Conservation (phyloP, 2,113 vertebrate genomes). For the Zapornia atra region DNA sequence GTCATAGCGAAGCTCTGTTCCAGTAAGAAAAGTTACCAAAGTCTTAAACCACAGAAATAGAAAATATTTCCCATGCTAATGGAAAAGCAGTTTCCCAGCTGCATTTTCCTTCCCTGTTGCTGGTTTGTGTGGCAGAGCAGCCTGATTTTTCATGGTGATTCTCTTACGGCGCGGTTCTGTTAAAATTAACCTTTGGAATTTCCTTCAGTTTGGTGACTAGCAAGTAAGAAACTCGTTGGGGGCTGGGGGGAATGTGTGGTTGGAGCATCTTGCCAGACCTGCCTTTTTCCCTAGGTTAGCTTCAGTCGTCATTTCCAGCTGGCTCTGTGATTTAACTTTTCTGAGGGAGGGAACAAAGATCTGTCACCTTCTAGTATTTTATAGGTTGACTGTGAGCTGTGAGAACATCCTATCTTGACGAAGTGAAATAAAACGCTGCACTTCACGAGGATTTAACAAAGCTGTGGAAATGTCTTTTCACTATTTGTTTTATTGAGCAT, state of each 20-base stretch:
- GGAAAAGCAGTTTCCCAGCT: conserved; percentile 14
- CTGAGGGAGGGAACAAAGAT: neutral
- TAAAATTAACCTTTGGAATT: conserved; percentile 60
- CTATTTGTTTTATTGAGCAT: neutral
- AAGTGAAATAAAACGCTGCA: neutral
- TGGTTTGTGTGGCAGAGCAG: conserved; percentile 23
- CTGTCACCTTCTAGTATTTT: neutral
- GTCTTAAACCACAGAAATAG: conserved; percentile 41
- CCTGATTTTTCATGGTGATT: conserved; percentile 46
- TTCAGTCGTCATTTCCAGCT: neutral
- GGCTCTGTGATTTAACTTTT: conserved; percentile 15
- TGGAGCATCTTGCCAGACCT: conserved; percentile 56
- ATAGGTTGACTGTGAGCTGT: neutral
- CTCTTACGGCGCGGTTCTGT: conserved; percentile 20
- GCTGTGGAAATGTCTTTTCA: neutral
- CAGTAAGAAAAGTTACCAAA: conserved; percentile 32
- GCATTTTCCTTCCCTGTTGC: conserved; percentile 29
- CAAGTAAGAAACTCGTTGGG: conserved; percentile 20
- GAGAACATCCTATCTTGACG: neutral
- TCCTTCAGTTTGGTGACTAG: conserved; percentile 58
- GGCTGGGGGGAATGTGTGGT: neutral
- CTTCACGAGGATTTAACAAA: neutral
- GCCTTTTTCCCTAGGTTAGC: neutral
- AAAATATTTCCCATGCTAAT: conserved; percentile 30
- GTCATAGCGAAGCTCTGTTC: conserved; percentile 30